Percentiles rank a stretch among this genome's conserved stretches.
Conservation (phyloP, 2,888 invertebrate genomes). For the Zygaena filipendulae region DNA sequence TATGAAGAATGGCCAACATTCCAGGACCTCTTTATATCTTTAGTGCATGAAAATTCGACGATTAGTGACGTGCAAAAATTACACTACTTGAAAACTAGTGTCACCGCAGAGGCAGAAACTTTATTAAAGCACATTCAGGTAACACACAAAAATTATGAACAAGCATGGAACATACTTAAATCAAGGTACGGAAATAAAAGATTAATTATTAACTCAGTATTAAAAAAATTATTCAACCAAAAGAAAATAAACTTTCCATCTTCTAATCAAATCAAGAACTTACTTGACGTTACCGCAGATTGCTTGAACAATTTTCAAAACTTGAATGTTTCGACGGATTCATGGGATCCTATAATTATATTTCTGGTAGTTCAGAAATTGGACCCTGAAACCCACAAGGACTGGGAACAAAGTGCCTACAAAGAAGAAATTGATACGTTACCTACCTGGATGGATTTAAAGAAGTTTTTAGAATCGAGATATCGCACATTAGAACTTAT, state of each 20-base stretch:
- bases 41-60: slow-evolving; percentile 9
- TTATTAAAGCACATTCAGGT: slow-evolving; percentile 11
- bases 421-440: slow-evolving; percentile 6
- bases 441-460: slow-evolving; percentile 11
- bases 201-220: slow-evolving; percentile 13
- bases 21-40: slow-evolving; percentile 12
- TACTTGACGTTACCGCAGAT: slow-evolving; percentile 18
- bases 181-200: slow-evolving; percentile 16
- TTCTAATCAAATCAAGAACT: too few species aligned
- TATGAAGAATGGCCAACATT: slow-evolving; percentile 15
- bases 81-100: slow-evolving; percentile 15
- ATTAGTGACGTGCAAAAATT: slow-evolving; percentile 14
- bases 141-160: slow-evolving; percentile 12
- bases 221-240: slow-evolving; percentile 17
- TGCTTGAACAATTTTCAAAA: slow-evolving; percentile 18
- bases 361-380: slow-evolving; percentile 17
- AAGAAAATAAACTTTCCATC: slow-evolving; percentile 12
- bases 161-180: slow-evolving; percentile 14
- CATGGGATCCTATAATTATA: too few species aligned
- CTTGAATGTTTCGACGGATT: slow-evolving; percentile 12
- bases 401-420: slow-evolving; percentile 16
- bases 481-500: slow-evolving; percentile 13
- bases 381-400: slow-evolving; percentile 16
- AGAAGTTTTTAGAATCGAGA: slow-evolving; percentile 11
- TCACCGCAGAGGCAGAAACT: slow-evolving; percentile 15